Percentiles rank a stretch among this genome's conserved stretches.
Conservation (phyloP, 2,797 vertebrate genomes). For the Catostomus latipinnis region DNA sequence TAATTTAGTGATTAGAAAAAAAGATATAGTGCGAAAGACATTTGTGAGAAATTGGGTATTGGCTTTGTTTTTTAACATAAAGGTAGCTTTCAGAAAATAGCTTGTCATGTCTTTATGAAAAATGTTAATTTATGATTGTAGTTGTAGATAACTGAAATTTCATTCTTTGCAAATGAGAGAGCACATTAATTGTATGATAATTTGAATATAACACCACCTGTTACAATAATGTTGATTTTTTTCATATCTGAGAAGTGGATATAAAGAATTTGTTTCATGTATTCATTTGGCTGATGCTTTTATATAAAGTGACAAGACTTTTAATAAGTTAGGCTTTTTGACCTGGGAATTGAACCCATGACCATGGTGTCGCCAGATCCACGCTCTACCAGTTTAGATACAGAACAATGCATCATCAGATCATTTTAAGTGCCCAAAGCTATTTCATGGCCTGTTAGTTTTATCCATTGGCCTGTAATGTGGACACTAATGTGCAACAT, state of each 20-base stretch:
- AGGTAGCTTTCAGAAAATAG: slow-evolving; percentile 18
- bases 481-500: slow-evolving; percentile 10
- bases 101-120: slow-evolving; percentile 59
- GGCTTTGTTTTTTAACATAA: slow-evolving; percentile 49
- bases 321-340: too few relatives aligned
- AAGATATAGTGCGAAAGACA: slow-evolving; percentile 43
- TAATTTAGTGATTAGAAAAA: slow-evolving; percentile 53
- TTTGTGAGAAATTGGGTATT: slow-evolving; percentile 79
- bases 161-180: slow-evolving; percentile 8
- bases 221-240: background rate
- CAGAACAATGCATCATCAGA: slow-evolving; percentile 3
- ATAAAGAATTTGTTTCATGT: background rate
- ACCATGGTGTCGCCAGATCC: too few relatives aligned
- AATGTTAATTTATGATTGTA: background rate
- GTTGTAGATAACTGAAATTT: slow-evolving; percentile 6
- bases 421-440: slow-evolving; percentile 30
- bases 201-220: slow-evolving; percentile 1
- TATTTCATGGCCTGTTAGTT: slow-evolving; percentile 48
- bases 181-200: background rate
- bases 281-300: too few relatives aligned
- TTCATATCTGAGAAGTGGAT: background rate
- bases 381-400: too few relatives aligned
- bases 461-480: slow-evolving; percentile 36
- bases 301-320: too few relatives aligned
- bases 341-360: too few relatives aligned